Evolutionary conservation across 2,888 invertebrate species (phyloP), one percentile per base, ranked within the genome.

Genomic region (Odontothrips loti): DNA sequence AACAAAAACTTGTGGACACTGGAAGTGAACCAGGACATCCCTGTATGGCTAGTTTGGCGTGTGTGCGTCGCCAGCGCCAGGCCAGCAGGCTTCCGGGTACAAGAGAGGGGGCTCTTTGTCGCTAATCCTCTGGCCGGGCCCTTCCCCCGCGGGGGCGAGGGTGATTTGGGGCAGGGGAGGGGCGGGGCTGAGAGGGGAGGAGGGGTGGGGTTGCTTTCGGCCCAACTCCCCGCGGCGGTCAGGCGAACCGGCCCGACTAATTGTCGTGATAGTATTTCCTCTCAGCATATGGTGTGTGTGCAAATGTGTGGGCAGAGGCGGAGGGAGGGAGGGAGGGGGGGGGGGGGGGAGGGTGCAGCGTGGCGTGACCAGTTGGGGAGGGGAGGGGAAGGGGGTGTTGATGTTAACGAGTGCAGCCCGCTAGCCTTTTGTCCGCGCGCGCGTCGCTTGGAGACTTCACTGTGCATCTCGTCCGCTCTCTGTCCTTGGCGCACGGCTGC

Each of bases 231-330:
- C 27, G 68, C 68, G 68, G 68, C 68, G 68, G 68, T 75, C 68
- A 75, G 68, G 68, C 68, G 68, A 75, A 75, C 68, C 27, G 68
- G 68, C 23, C 68, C 68, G 27, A 27, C 68, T 75, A 75, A 75
- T 75, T 75, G 68, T 75, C 68, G 68, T 75, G 68, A 75, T 75
- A 75, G 68, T 75, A 75, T 75, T 75, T 75, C 68, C 68, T 75
- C 68, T 75, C 68, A 75, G 27, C 68, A 75, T 75, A 75, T 75
- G 68, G 68, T 75, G 68, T 75, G 68, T 75, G 68, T 75, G 68
- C 68, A 75, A 75, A 75, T 75, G 68, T 75, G 68, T 75, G 68
- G 68, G 68, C 23, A 27, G 27, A 20, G 68, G 68, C 9, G 68
- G 23, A 12, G 68, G 4, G 63, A n/a, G 20, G 63, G 17, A n/a